Percentiles rank a stretch among this genome's conserved stretches.
Conservation (phyloP, 2,113 vertebrate species). For the Athene noctua region DNA sequence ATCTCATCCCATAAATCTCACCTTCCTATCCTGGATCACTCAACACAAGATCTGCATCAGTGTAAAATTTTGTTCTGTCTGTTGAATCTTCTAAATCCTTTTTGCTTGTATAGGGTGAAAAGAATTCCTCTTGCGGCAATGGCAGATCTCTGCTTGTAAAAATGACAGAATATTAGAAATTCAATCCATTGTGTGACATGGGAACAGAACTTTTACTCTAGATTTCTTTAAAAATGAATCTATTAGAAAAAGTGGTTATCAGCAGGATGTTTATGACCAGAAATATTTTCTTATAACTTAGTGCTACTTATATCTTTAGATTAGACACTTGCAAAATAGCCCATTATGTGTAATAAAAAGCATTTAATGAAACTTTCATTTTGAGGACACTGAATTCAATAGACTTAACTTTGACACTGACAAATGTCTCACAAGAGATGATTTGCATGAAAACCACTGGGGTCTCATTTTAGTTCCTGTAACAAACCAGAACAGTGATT, state of each 20-base stretch:
- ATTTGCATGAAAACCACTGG: constrained; percentile 60
- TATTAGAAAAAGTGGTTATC: constrained; percentile 29
- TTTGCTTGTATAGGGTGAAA: not conserved
- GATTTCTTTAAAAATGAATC: not conserved
- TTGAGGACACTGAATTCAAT: constrained; percentile 42
- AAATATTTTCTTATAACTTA: constrained; percentile 41
- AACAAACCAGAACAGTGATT: constrained; percentile 62
- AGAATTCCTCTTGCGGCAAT: not conserved
- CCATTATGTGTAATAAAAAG: constrained; percentile 51
- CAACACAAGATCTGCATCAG: not conserved
- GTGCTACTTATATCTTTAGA: constrained; percentile 46
- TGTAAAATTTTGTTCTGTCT: not conserved
- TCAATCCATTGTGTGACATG: not conserved
- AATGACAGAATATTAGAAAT: not conserved
- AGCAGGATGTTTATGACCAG: constrained; percentile 32
- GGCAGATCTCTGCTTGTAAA: not conserved
- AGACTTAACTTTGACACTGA: constrained; percentile 57
- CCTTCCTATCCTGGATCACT: not conserved
- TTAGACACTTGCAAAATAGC: constrained; percentile 43
- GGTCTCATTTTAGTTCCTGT: constrained; percentile 57
- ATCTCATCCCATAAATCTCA: not conserved
- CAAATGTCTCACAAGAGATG: constrained; percentile 43
- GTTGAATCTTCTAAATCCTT: not conserved
- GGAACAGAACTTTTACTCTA: not conserved
- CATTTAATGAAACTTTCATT: constrained; percentile 57